phyloP scores from a whole-genome alignment of 2,888 invertebrate species.

The Agrochola circellaris region DNA sequence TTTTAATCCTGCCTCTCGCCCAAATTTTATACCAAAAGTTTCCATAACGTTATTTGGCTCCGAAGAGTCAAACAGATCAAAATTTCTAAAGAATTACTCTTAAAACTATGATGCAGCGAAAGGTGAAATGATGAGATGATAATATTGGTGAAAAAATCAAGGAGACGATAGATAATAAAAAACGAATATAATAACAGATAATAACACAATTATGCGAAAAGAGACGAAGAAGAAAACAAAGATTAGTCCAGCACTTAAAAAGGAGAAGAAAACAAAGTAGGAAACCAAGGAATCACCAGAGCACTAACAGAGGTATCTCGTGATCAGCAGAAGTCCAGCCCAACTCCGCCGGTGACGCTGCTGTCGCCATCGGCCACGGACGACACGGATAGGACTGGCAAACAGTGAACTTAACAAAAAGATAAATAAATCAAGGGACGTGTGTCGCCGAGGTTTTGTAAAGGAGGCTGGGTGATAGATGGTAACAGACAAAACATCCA shows the following conservation, averaged over 20 bases:
- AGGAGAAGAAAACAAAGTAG: background rate
- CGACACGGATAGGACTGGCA: background rate
- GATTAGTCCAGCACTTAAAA: background rate
- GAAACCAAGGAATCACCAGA: conserved; percentile 39
- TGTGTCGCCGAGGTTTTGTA: background rate
- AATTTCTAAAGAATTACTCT: conserved; percentile 22
- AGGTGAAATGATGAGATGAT: background rate
- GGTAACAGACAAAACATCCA: background rate
- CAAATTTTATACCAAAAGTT: background rate
- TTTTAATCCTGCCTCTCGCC: conserved; percentile 14
- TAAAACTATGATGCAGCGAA: conserved; percentile 40
- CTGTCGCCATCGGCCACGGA: conserved; percentile 37
- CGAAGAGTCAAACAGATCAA: conserved; percentile 6
- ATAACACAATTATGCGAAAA: background rate
- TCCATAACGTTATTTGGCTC: background rate
- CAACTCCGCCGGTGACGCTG: conserved; percentile 46
- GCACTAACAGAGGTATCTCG: conserved; percentile 8
- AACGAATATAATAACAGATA: background rate
- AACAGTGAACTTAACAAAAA: background rate
- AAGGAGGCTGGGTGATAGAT: background rate
- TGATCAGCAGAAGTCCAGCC: conserved; percentile 46
- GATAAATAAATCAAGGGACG: background rate
- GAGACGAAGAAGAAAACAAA: no score
- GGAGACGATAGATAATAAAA: background rate
- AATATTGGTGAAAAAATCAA: background rate